Evolutionary conservation across 2,888 invertebrate species (phyloP), one percentile per base, ranked within the genome.

Genomic region (Leptinotarsa haldemani): DNA sequence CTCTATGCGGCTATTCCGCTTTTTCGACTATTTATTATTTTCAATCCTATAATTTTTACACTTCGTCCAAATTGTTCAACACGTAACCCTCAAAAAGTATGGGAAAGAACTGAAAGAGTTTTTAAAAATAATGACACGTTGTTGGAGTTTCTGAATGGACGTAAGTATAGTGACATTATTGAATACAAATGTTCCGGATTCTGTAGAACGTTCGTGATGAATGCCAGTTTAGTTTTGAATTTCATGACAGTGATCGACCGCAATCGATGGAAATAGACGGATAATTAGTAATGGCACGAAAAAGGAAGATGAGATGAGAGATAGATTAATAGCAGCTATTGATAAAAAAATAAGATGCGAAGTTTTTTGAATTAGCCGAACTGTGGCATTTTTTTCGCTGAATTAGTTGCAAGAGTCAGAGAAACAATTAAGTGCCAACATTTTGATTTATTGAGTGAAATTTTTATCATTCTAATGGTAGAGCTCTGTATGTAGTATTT

Each of bases 11-110:
- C 47, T 71, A 75, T 75, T 65, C 69, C 66, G 53, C 66, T 64
- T 73, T 74, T 69, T 71, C 20, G 68, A 71, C 70, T 71, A 73
- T 77, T 74, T 74, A 69, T 70, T 70, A 65, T 61, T 30, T 68
- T 22, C 53, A 69, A 70, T 74, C 72, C 77, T 75, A 70, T 77
- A 75, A 77, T 77, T 74, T 77, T 71, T 72, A 75, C 74, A 70
- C 69, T 65, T 67, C 61, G 65, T 58, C 22, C 65, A 71, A 70
- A 69, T 71, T 65, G 66, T 77, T 77, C 70, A 65, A 74, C 74
- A 74, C 68, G 68, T 70, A 74, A 74, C 63, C 56, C 20, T 58
- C 46, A 9, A 56, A 61, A 46, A 30, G 58, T 52, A 74, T 74
- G 73, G 73, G 70, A 74, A 70, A 58, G 65, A 40, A 30, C 58